These are phyloP conservation scores for Diglossa cyanea DNA, from an alignment of 2,797 vertebrate genomes.

Conservation along the genomic window DNA sequence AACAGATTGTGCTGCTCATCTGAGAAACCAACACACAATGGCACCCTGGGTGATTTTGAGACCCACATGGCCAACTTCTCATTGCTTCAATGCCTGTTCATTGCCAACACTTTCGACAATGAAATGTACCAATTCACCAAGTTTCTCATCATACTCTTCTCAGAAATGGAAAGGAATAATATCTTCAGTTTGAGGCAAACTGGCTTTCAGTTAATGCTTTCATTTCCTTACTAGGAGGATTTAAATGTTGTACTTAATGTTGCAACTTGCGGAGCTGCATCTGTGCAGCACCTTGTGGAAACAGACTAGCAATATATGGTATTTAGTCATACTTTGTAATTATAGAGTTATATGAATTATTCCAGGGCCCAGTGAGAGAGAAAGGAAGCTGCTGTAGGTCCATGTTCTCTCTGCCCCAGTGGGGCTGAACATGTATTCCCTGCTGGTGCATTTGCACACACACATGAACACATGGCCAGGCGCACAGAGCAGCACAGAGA, in stretches of 20 bases:
- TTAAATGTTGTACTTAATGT: background rate
- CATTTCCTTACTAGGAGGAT: background rate
- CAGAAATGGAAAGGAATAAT: background rate
- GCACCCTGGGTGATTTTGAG: background rate
- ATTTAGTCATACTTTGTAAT: background rate
- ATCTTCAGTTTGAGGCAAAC: background rate
- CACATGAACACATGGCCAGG: rapidly evolving
- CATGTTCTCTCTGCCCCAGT: background rate
- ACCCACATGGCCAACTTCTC: background rate
- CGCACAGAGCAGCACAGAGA: background rate
- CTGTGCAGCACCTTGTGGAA: background rate
- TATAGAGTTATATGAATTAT: background rate
- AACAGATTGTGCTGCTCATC: background rate
- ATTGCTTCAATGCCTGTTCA: background rate
- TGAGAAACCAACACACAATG: background rate
- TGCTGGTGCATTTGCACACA: background rate
- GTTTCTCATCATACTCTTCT: background rate
- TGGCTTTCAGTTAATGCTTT: background rate
- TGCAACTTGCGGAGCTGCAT: background rate
- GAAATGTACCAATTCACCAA: background rate
- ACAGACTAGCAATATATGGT: background rate
- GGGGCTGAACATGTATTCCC: rapidly evolving
- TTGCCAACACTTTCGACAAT: background rate
- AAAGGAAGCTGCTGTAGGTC: background rate
- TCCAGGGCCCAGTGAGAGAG: background rate